These are phyloP conservation scores for Chromobotia macracanthus DNA, from an alignment of 2,797 vertebrate genomes.

Conservation along the genomic window DNA sequence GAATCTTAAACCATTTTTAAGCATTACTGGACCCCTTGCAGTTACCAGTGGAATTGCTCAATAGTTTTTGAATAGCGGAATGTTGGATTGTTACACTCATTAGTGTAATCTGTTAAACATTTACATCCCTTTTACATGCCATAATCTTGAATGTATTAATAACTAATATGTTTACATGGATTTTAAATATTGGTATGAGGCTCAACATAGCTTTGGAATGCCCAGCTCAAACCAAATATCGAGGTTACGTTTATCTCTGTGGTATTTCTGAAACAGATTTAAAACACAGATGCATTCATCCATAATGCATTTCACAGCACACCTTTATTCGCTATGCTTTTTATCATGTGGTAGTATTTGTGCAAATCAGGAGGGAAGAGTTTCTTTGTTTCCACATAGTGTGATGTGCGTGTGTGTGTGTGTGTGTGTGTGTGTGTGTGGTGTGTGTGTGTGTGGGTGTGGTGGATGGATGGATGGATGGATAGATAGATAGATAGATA, in stretches of 20 bases:
- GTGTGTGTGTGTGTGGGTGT: too few relatives aligned
- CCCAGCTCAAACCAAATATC: slow-evolving; percentile 64
- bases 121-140: slow-evolving; percentile 57
- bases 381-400: neutral
- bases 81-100: slow-evolving; percentile 70
- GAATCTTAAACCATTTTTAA: too few relatives aligned
- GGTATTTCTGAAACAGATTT: slow-evolving; percentile 63
- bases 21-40: slow-evolving; percentile 2
- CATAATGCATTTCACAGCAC: neutral
- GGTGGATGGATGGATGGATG: too few relatives aligned
- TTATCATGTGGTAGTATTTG: slow-evolving; percentile 21
- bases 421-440: too few relatives aligned
- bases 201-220: slow-evolving; percentile 72
- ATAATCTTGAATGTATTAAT: too few relatives aligned
- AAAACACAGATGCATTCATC: slow-evolving; percentile 57
- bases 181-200: slow-evolving; percentile 67
- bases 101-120: slow-evolving; percentile 65
- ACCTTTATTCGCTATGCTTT: slow-evolving; percentile 14
- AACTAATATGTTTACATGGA: slow-evolving; percentile 62
- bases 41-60: slow-evolving; percentile 75
- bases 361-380: neutral
- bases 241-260: slow-evolving; percentile 73
- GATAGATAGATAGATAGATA: too few relatives aligned
- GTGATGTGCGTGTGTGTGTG: too few relatives aligned
- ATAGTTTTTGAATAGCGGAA: slow-evolving; percentile 73